Conservation (phyloP, 2,888 invertebrate species). For the Nephrocerus scutellatus region DNA sequence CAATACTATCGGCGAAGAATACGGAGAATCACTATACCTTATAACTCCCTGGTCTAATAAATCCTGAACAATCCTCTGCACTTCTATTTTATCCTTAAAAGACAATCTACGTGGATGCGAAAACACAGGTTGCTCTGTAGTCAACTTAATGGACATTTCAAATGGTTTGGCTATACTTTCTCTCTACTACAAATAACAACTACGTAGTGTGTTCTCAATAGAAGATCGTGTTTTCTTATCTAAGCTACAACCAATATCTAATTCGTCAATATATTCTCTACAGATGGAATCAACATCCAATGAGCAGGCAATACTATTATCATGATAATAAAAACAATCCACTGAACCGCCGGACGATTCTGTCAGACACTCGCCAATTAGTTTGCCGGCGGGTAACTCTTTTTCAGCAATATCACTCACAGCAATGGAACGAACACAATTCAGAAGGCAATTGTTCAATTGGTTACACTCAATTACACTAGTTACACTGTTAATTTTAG, state of each 20-base stretch:
- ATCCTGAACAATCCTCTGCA: neutral
- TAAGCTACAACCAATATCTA: constrained; percentile 1
- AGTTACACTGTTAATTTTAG: too few relatives aligned
- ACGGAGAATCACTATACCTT: neutral
- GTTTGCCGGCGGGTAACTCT: too few relatives aligned
- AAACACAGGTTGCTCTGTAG: neutral
- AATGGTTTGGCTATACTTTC: constrained; percentile 1
- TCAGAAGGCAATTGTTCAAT: too few relatives aligned
- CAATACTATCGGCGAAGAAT: neutral
- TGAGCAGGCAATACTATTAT: constrained; percentile 1
- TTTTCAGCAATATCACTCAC: too few relatives aligned
- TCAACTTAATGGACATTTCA: constrained; percentile 1
- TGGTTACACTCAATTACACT: too few relatives aligned
- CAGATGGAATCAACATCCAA: constrained; percentile 4
- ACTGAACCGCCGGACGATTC: neutral
- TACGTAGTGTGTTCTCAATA: constrained; percentile 1
- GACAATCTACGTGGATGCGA: constrained; percentile 1
- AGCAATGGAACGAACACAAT: too few relatives aligned
- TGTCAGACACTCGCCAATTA: too few relatives aligned
- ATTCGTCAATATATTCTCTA: constrained; percentile 2
- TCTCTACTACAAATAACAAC: neutral
- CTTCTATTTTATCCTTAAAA: constrained; percentile 3
- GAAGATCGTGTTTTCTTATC: constrained; percentile 1
- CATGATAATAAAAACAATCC: neutral
- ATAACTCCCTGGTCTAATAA: neutral